Evolutionary conservation across 2,888 invertebrate species (phyloP).

Genomic region (Thyatira batis): DNA sequence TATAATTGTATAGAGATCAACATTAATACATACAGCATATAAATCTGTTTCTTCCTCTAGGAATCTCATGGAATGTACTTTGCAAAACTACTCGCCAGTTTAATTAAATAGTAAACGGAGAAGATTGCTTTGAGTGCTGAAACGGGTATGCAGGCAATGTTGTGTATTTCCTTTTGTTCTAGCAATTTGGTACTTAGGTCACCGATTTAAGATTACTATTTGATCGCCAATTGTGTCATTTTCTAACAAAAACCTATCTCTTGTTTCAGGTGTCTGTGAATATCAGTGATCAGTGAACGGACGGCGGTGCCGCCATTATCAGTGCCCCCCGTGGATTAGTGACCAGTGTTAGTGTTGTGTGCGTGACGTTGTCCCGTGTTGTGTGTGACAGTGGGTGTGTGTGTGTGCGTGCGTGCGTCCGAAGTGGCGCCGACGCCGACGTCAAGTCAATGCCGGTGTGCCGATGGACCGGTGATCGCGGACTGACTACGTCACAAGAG

Average conservation of each 20-base stretch:
- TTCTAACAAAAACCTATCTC: constrained; percentile 27
- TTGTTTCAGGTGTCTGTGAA: constrained; percentile 63
- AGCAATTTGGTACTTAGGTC: no score
- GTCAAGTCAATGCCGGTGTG: constrained; percentile 76
- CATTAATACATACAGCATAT: no score
- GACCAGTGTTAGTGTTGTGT: constrained; percentile 30
- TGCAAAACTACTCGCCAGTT: no score
- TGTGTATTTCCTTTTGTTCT: no score
- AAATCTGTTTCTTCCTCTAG: no score
- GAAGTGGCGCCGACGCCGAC: constrained; percentile 67
- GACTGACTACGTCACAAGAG: constrained; percentile 72
- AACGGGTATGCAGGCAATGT: no score
- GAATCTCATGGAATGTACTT: no score
- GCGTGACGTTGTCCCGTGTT: constrained; percentile 31
- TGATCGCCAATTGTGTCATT: constrained; percentile 6
- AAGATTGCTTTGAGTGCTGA: no score
- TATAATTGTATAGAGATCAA: no score
- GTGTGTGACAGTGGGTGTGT: constrained; percentile 38
- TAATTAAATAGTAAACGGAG: no score
- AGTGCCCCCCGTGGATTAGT: constrained; percentile 28
- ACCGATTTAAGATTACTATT: constrained; percentile 2
- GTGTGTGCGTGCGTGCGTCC: constrained; percentile 45
- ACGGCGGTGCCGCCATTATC: constrained; percentile 34
- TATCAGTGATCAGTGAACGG: constrained; percentile 40
- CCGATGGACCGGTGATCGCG: constrained; percentile 81